Conservation (phyloP, 2,888 invertebrate genomes). For the Phymatocera aterrima region DNA sequence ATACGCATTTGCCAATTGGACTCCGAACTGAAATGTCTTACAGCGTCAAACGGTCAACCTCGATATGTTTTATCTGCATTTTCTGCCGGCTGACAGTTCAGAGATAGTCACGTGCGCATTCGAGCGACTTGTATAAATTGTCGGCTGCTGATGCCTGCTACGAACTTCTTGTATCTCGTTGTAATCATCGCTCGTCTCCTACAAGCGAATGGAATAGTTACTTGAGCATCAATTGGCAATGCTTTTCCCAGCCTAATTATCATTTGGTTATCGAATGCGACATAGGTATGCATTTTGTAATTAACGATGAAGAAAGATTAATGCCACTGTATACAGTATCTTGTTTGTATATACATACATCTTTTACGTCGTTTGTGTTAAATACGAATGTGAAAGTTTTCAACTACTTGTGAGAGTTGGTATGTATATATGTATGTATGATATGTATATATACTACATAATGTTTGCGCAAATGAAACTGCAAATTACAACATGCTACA, state of each 20-base stretch:
- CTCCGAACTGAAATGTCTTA: neutral
- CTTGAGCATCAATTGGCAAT: too few species aligned
- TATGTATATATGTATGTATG: neutral
- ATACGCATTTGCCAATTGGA: too few species aligned
- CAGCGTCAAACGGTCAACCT: neutral
- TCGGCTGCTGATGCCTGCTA: neutral
- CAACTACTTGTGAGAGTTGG: neutral
- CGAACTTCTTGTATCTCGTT: too few species aligned
- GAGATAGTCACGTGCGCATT: neutral
- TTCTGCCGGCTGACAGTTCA: neutral
- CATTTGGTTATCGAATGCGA: too few species aligned
- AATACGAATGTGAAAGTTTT: neutral
- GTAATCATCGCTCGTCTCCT: too few species aligned
- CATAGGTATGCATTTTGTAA: too few species aligned
- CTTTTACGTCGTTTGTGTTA: too few species aligned
- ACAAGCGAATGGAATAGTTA: too few species aligned
- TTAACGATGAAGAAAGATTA: too few species aligned
- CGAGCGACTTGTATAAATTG: neutral
- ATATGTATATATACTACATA: neutral
- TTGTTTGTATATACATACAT: too few species aligned
- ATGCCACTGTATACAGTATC: too few species aligned
- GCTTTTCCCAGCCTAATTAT: too few species aligned
- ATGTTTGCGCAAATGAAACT: neutral
- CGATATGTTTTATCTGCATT: neutral
- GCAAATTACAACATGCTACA: neutral